Base-by-base conservation (phyloP, 2,797 vertebrate genomes). In the Neomorphus geoffroyi region DNA sequence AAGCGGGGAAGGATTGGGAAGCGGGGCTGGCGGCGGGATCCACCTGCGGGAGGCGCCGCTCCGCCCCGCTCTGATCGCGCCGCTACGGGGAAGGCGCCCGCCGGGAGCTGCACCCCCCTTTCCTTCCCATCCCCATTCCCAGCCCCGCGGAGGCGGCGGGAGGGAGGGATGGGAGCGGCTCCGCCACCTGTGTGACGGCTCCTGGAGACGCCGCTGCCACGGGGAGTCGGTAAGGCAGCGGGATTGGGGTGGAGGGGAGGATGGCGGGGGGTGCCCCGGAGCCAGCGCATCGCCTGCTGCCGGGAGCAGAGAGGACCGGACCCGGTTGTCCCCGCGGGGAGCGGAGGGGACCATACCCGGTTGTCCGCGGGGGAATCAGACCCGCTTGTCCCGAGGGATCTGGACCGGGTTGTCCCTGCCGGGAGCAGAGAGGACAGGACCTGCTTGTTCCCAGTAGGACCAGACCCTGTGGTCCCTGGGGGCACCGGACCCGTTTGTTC, bases 171-270 rank as follows among this genome's bases (percentile, higher is more conserved):
- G 94, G 88, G 73, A 83, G 26, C 75, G 75, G 58, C 60, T 9
- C 67, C 69, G 73, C 85, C 88, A 91, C 94, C 92, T 92, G 92
- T 82, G 46, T 93, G 92, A 95, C 89, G 56, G 89, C 79, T 70
- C 27, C 86, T 60, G 74, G 65, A 89, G 89, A 62, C 70, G 62
- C 50, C 51, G 79, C 80, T 24, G 57, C 69, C 7, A 53, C 77
- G 61, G 92, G 65, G 61, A 81, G 61, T 86, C 17, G 94, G 92
- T 92, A 90, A 48, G 61, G 94, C 84, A 91, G 70, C 50, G 60
- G 72, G 51, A 18, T 24, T 66, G 50, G 72, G 58, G 39, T 32
- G 54, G 43, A 23, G 57, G 71, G 58, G 71, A 48, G 73, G 79
- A 18, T 14, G 88, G 75, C 23, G 57, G 48, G 46, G 7, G 50